Conservation (phyloP, 2,797 vertebrate genomes). For the Cyprinella venusta region DNA sequence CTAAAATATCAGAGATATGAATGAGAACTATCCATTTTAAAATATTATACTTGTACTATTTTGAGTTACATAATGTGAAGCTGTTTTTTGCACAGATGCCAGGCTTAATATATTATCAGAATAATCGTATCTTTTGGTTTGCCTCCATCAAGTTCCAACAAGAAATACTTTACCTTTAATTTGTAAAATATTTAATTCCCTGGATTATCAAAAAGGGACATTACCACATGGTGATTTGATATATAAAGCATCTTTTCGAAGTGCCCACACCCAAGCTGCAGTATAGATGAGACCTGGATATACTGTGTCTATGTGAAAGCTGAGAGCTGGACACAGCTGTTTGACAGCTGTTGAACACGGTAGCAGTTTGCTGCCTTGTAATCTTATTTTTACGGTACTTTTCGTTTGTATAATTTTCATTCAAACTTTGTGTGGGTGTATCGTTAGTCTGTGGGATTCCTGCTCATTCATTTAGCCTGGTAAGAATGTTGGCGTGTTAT, state of each 20-base stretch:
- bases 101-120: conserved; percentile 11
- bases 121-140: conserved; percentile 18
- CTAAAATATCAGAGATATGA: not conserved
- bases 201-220: not conserved
- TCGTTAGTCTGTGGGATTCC: conserved; percentile 27
- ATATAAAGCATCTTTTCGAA: not conserved
- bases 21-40: not conserved
- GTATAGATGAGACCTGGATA: not conserved
- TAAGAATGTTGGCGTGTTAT: conserved; percentile 9
- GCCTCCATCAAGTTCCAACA: not conserved
- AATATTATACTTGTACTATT: not conserved
- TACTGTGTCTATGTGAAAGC: not conserved
- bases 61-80: not conserved
- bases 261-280: not conserved
- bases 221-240: conserved; percentile 1
- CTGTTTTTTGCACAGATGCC: not conserved
- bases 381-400: not conserved
- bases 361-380: conserved; percentile 2
- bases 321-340: conserved; percentile 13
- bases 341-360: conserved; percentile 20
- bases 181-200: not conserved
- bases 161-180: not conserved
- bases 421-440: conserved; percentile 28
- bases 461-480: conserved; percentile 45
- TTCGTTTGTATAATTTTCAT: conserved; percentile 14